Conservation (phyloP, 2,888 invertebrate genomes). For the Brachyptera risi region DNA sequence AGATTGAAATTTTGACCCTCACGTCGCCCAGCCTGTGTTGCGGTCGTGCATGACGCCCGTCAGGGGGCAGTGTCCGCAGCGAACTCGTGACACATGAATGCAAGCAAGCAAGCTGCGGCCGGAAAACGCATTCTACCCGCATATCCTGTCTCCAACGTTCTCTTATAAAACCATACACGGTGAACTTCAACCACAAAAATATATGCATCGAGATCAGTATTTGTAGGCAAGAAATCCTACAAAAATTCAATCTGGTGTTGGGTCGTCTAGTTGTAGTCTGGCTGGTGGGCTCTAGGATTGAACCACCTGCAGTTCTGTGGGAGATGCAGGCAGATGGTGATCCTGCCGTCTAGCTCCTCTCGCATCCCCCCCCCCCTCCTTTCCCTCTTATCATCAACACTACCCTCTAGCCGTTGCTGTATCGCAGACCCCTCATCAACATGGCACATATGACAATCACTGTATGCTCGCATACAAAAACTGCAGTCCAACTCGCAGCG, state of each 20-base stretch:
- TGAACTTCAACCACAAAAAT: background rate
- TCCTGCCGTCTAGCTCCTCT: slow-evolving; percentile 9
- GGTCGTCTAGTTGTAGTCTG: too few species aligned
- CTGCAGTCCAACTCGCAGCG: too few species aligned
- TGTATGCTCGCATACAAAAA: background rate
- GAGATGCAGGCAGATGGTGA: slow-evolving; percentile 4
- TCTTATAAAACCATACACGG: background rate
- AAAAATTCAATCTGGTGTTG: too few species aligned
- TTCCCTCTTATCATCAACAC: too few species aligned
- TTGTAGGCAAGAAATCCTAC: too few species aligned
- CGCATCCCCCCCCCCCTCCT: background rate
- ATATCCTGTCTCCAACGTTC: slow-evolving; percentile 19
- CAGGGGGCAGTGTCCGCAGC: background rate
- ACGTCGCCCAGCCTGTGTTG: too few species aligned
- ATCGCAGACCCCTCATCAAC: slow-evolving; percentile 5
- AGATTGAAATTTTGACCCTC: background rate
- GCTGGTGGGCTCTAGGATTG: too few species aligned
- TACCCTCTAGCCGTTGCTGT: too few species aligned
- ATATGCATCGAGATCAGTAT: background rate
- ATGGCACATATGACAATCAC: background rate
- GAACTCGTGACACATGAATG: background rate
- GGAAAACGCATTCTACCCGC: slow-evolving; percentile 18
- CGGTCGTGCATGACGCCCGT: too few species aligned
- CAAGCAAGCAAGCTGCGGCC: background rate
- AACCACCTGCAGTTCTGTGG: background rate